Percentiles rank a stretch among this genome's conserved stretches.
phyloP scores from a whole-genome alignment of 2,113 vertebrate species.

The Thryonomys swinderianus region DNA sequence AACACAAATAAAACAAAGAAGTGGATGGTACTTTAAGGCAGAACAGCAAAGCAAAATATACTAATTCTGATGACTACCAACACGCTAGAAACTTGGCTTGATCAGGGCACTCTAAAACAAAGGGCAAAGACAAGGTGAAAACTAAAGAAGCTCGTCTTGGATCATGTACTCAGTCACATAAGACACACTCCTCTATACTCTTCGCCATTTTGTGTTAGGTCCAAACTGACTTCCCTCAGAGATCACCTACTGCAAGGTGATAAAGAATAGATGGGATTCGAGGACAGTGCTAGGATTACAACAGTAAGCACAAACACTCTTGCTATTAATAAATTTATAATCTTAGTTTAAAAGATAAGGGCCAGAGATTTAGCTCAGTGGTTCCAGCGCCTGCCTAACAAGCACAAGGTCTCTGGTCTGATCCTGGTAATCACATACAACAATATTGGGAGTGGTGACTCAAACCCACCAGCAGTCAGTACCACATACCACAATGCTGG shows the following conservation, averaged over 20 bases:
- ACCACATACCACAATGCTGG: too few species aligned
- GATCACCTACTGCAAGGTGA: neutral
- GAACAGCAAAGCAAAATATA: neutral
- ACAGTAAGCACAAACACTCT: neutral
- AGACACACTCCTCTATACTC: neutral
- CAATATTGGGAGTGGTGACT: too few species aligned
- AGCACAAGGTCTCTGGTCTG: too few species aligned
- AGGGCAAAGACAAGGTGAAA: neutral
- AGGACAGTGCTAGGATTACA: neutral
- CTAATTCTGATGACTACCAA: neutral
- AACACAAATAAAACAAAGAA: constrained; percentile 33
- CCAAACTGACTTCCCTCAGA: neutral
- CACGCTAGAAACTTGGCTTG: neutral
- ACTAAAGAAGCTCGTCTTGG: neutral
- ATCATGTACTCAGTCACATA: neutral
- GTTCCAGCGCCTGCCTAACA: too few species aligned
- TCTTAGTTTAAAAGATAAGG: too few species aligned
- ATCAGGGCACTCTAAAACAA: neutral
- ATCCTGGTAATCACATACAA: too few species aligned
- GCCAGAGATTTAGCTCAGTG: too few species aligned
- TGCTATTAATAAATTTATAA: neutral
- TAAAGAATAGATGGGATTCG: neutral
- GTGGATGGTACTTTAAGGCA: neutral
- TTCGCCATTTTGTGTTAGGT: neutral
- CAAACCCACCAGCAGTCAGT: too few species aligned